phyloP scores from a whole-genome alignment of 1,140 invertebrate species.

The Temnothorax longispinosus region DNA sequence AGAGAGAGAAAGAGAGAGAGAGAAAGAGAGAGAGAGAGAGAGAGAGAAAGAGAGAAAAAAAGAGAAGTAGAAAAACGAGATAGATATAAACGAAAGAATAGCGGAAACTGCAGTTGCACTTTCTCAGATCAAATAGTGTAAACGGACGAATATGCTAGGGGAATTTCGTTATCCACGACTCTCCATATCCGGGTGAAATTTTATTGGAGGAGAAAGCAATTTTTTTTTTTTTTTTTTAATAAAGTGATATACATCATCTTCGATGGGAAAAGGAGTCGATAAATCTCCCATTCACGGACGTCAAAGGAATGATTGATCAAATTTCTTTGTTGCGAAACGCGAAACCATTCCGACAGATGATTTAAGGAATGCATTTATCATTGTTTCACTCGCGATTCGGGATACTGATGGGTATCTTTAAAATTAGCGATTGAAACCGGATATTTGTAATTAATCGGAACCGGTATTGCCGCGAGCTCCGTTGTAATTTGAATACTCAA shows the following conservation, averaged over 20 bases:
- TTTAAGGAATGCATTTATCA: constrained; percentile 41
- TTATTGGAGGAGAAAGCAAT: constrained; percentile 50
- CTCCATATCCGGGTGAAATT: constrained; percentile 18
- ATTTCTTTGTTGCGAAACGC: constrained; percentile 39
- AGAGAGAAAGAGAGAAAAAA: not conserved
- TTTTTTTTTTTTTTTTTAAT: constrained; percentile 41
- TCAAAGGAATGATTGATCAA: constrained; percentile 49
- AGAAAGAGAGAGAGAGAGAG: not conserved
- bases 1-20: not conserved
- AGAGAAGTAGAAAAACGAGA: not conserved
- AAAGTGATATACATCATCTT: constrained; percentile 37
- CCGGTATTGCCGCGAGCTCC: not conserved
- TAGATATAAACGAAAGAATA: not conserved
- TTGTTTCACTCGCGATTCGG: constrained; percentile 23
- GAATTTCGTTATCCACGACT: constrained; percentile 49
- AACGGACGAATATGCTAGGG: constrained; percentile 57
- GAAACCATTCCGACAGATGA: constrained; percentile 3
- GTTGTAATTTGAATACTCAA: not conserved
- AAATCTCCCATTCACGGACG: constrained; percentile 46
- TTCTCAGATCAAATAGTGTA: constrained; percentile 62
- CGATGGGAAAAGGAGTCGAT: constrained; percentile 31
- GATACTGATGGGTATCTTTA: not conserved
- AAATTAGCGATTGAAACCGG: constrained; percentile 13
- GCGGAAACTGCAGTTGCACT: constrained; percentile 63
- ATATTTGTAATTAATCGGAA: constrained; percentile 26